Base-by-base conservation (phyloP, 1,140 invertebrate genomes). In the Pemphigus obesinymphae region DNA sequence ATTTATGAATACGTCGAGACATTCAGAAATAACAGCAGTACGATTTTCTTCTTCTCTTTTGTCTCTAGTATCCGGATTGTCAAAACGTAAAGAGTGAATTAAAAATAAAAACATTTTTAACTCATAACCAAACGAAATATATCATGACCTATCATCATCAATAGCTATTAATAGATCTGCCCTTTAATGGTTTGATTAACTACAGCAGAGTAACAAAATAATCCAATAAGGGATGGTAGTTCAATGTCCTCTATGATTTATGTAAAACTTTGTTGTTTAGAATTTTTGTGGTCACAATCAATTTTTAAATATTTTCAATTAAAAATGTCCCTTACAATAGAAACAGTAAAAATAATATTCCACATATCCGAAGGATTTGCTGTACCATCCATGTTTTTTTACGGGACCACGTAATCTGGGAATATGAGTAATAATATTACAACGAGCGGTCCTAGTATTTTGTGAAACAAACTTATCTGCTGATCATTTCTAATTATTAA, bases 51-150 rank as follows among this genome's bases (percentile, higher is more conserved):
- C 76, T 82, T 72, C 78, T 40, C 86, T 83, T 83, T 84, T 26
- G 55, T 23, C 40, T 81, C 85, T 82, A 50, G 85, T 86, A 55
- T 84, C 82, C 43, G 31, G 70, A 70, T 87, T 84, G 80, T 87
- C 85, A 83, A 87, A 86, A 83, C 85, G 63, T 31, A 86, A 66
- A 70, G 84, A 85, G n/a, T 82, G 70, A 53, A 86, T 72, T 72
- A 86, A 83, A 81, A 83, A 84, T 43, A 73, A 63, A 76, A 86
- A 86, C 63, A 84, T 82, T 84, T 84, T 34, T 85, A 17, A 82
- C 55, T 70, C 82, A 82, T 78, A 82, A 66, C 58, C 40, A 43
- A 55, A 17, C 43, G 68, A 72, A 72, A 48, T 48, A 72, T 72
- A 29, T 72, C 68, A 26, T 43, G 68, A 17, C 68, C 37, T 29